A percentile compares a stretch with the other conserved stretches of the same genome.
Conservation (phyloP, 2,113 vertebrate species). For the Theristicus caerulescens region DNA sequence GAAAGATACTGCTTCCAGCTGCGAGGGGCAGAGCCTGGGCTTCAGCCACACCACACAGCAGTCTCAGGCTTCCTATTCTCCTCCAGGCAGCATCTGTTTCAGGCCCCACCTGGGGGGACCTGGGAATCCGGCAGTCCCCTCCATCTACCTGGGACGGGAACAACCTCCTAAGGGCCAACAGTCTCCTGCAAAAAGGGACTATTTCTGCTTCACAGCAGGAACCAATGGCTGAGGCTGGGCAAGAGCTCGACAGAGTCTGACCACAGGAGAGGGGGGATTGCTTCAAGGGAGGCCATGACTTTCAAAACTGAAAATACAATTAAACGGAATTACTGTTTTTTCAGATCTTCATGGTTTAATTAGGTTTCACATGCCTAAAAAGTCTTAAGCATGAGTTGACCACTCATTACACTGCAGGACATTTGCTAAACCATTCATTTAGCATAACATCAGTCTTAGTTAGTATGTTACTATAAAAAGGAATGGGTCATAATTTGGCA, state of each 20-base stretch:
- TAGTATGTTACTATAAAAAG: background rate
- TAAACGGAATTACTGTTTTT: conserved; percentile 16
- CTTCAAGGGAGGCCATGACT: background rate
- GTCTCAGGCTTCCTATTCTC: background rate
- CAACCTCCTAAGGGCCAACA: background rate
- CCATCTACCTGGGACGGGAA: background rate
- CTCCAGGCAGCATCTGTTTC: background rate
- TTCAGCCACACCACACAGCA: background rate
- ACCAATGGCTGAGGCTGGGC: background rate
- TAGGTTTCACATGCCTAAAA: background rate
- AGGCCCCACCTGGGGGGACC: background rate
- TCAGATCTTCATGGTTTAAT: background rate
- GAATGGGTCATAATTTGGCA: background rate
- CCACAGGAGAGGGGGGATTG: background rate
- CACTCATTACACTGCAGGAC: background rate
- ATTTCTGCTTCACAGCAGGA: background rate
- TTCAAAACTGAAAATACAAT: background rate
- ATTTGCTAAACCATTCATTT: background rate
- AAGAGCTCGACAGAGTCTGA: background rate
- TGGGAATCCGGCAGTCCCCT: background rate
- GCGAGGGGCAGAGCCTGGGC: rapidly evolving
- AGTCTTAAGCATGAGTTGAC: background rate
- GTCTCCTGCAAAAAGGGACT: background rate
- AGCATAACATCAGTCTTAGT: background rate
- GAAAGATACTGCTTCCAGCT: background rate